Conservation (phyloP, 2,888 invertebrate genomes). For the Spilosoma lubricipeda region DNA sequence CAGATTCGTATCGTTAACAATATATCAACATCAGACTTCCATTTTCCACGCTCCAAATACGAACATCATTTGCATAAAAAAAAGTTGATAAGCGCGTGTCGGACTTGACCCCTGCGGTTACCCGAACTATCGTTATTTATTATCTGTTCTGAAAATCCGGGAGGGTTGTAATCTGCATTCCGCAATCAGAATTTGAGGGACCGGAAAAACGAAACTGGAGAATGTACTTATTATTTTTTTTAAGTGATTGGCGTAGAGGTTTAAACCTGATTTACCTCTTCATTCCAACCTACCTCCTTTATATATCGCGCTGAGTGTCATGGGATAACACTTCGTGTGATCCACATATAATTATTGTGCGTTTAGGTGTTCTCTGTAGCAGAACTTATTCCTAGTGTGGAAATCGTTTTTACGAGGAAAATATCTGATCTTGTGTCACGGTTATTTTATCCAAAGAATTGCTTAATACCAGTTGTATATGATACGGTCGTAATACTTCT, state of each 20-base stretch:
- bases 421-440: too few relatives aligned
- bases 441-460: too few relatives aligned
- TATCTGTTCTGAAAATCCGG: not conserved
- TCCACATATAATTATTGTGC: too few relatives aligned
- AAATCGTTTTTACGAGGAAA: too few relatives aligned
- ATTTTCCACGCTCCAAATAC: slow-evolving; percentile 21
- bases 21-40: slow-evolving; percentile 10
- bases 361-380: too few relatives aligned
- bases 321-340: too few relatives aligned
- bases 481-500: too few relatives aligned
- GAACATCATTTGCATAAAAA: slow-evolving; percentile 28
- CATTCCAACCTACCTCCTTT: too few relatives aligned
- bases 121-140: not conserved
- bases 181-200: not conserved
- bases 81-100: not conserved
- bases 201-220: not conserved
- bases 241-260: not conserved
- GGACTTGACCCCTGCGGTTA: not conserved
- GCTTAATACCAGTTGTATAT: too few relatives aligned
- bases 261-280: too few relatives aligned
- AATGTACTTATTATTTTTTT: not conserved
- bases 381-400: too few relatives aligned
- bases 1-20: slow-evolving; percentile 14
- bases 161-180: not conserved
- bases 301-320: too few relatives aligned